phyloP scores from a whole-genome alignment of 1,140 invertebrate species.

The Pachypsylla venusta region DNA sequence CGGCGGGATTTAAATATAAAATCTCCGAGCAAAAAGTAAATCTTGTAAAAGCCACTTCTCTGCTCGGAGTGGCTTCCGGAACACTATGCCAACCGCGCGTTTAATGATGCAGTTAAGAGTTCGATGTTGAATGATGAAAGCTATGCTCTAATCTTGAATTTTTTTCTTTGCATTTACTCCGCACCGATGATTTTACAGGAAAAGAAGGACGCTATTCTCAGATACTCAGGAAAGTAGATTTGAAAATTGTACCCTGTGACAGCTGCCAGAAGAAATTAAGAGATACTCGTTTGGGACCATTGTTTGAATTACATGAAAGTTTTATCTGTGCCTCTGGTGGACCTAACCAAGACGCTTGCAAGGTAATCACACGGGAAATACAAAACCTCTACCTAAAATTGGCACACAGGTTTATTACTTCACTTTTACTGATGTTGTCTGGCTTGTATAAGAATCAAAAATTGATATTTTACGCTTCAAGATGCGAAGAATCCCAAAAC shows the following conservation, averaged over 20 bases:
- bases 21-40: too few relatives aligned
- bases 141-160: too few relatives aligned
- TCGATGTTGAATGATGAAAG: too few relatives aligned
- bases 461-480: background rate
- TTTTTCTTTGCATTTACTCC: background rate
- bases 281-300: constrained; percentile 40
- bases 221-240: constrained; percentile 50
- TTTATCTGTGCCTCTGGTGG: constrained; percentile 58
- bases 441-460: background rate
- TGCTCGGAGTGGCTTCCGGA: too few relatives aligned
- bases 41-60: too few relatives aligned
- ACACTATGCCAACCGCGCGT: too few relatives aligned
- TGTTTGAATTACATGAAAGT: constrained; percentile 42
- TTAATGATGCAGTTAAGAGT: too few relatives aligned
- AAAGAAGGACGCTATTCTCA: background rate
- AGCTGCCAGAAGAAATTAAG: constrained; percentile 40
- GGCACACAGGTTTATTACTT: too few relatives aligned
- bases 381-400: background rate
- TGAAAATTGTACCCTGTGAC: constrained; percentile 40
- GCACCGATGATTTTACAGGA: constrained; percentile 8
- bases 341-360: constrained; percentile 42
- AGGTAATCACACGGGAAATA: too few relatives aligned
- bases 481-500: background rate
- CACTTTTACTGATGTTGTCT: background rate
- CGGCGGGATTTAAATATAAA: too few relatives aligned